These are phyloP conservation scores for Nephrocerus scutellatus DNA, from an alignment of 2,888 invertebrate genomes.

Conservation along the genomic window DNA sequence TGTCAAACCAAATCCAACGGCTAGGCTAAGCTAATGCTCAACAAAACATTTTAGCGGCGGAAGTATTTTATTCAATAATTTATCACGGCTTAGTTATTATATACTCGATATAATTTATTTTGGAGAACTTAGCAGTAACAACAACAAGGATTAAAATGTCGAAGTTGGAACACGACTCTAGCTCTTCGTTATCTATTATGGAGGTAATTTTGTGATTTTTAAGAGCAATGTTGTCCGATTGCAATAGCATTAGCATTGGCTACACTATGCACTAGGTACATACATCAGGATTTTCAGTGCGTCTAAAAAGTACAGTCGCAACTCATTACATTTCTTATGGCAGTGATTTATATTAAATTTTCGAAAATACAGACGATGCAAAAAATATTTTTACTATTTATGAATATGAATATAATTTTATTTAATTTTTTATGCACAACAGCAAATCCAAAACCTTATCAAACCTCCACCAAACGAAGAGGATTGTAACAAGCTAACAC, in stretches of 20 bases:
- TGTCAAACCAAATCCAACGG: too few species aligned
- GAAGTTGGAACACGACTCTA: slow-evolving; percentile 66
- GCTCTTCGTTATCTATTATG: slow-evolving; percentile 76
- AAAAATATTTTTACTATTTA: background rate
- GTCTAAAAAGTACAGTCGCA: background rate
- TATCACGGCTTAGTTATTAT: too few species aligned
- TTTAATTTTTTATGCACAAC: slow-evolving; percentile 5
- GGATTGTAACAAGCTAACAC: slow-evolving; percentile 47
- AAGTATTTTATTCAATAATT: slow-evolving; percentile 1
- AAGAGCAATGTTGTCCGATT: slow-evolving; percentile 13
- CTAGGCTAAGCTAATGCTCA: too few species aligned
- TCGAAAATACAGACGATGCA: slow-evolving; percentile 14
- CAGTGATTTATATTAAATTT: slow-evolving; percentile 1
- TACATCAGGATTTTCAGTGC: slow-evolving; percentile 1
- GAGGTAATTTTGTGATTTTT: slow-evolving; percentile 57
- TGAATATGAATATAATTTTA: slow-evolving; percentile 8
- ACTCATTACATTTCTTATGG: background rate
- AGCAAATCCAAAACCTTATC: slow-evolving; percentile 85
- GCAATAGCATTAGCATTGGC: slow-evolving; percentile 8
- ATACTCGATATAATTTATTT: too few species aligned
- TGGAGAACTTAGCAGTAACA: too few species aligned
- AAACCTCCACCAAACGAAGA: slow-evolving; percentile 86
- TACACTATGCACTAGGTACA: slow-evolving; percentile 8
- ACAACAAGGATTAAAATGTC: slow-evolving; percentile 49
- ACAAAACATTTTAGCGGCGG: slow-evolving; percentile 16